Conservation (phyloP, 2,113 vertebrate genomes). For the Cygnus buccinator region DNA sequence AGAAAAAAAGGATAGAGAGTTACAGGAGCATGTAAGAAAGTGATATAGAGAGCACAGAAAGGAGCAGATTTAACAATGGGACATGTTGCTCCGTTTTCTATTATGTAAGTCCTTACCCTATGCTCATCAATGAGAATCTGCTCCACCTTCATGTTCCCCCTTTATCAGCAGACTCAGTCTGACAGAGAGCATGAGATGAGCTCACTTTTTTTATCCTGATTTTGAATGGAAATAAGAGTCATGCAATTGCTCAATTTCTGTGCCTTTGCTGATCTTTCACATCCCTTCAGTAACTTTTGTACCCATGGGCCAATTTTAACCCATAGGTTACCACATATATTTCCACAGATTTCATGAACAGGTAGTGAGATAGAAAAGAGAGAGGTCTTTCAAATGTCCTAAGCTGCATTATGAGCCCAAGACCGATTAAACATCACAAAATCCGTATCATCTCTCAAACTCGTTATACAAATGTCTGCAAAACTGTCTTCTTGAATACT, state of each 20-base stretch:
- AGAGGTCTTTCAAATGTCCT: neutral
- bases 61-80: conserved; percentile 49
- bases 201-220: neutral
- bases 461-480: neutral
- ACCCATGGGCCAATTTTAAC: neutral
- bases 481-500: neutral
- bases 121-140: conserved; percentile 41
- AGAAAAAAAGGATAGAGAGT: conserved; percentile 33
- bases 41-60: conserved; percentile 24
- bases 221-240: conserved; percentile 23
- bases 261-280: neutral
- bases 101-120: conserved; percentile 1
- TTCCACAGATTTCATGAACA: neutral
- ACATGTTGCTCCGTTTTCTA: conserved; percentile 20
- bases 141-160: neutral
- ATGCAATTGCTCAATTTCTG: neutral
- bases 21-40: conserved; percentile 35
- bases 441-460: neutral
- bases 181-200: neutral
- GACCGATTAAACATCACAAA: conserved; percentile 27
- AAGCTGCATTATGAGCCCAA: neutral
- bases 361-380: neutral
- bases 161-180: conserved; percentile 49
- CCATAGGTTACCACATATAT: neutral
- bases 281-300: neutral